These are phyloP conservation scores for Sardina pilchardus DNA, from an alignment of 2,113 vertebrate species.

Conservation along the genomic window DNA sequence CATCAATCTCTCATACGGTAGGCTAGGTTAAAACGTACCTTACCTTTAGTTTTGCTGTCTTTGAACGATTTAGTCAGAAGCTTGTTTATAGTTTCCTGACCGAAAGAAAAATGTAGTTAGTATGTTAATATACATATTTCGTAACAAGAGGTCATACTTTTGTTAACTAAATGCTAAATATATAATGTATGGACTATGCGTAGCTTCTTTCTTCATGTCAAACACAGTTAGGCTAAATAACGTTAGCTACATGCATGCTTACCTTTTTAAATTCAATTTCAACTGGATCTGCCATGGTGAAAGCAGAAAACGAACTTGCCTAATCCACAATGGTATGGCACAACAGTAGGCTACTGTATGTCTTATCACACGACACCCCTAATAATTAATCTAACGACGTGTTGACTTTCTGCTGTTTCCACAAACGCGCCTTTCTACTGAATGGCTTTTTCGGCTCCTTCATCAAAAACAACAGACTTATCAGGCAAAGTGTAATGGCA, in stretches of 20 bases:
- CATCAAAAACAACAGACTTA: background rate
- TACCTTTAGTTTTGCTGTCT: slow-evolving; percentile 72
- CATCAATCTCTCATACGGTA: too few species aligned
- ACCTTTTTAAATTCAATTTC: slow-evolving; percentile 70
- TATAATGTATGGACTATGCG: background rate
- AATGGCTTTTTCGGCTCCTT: background rate
- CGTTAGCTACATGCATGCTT: background rate
- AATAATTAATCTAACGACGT: too few species aligned
- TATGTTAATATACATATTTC: background rate
- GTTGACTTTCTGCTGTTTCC: background rate
- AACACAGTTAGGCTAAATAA: background rate
- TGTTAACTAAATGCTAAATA: background rate
- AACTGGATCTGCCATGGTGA: slow-evolving; percentile 60
- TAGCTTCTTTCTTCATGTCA: background rate
- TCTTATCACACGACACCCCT: too few species aligned
- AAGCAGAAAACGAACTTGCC: background rate
- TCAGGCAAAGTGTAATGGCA: background rate
- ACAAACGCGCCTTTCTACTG: background rate
- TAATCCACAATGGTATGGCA: background rate
- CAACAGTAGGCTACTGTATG: too few species aligned
- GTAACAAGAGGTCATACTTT: too few species aligned
- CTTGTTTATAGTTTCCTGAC: slow-evolving; percentile 68
- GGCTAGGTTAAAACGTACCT: slow-evolving; percentile 40
- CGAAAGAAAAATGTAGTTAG: background rate
- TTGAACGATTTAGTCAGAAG: slow-evolving; percentile 66